Evolutionary conservation across 2,888 invertebrate genomes (phyloP), one percentile per base, ranked within the genome.

Genomic region (Carpatolechia fugitivella): DNA sequence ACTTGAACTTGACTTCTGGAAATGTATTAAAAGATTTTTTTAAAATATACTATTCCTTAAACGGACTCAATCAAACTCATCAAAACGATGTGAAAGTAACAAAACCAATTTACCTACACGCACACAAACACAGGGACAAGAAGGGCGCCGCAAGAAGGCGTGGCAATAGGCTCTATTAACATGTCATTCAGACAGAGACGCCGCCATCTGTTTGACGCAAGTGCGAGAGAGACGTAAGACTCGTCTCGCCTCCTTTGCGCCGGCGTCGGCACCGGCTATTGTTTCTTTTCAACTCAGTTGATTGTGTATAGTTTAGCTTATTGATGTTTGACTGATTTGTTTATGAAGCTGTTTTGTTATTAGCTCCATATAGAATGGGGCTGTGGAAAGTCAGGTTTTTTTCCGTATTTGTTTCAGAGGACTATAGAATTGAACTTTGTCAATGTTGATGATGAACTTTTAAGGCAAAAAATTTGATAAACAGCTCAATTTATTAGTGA

Each of bases 181-280:
- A 77, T 82, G 83, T 83, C 83, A 83, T 66, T 78, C 60, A 61
- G 70, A 77, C 51, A 62, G 72, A 70, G 80, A 74, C 59, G 64
- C 64, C 61, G 58, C 60, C 61, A 73, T 70, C 67, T 61, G 63
- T 61, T 64, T 62, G 59, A 60, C 58, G 58, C 46, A 52, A 49
- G 67, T 64, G 55, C 60, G 69, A 72, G 59, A 58, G 63, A 58
- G 72, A 76, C 57, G 62, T 0, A 41, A 18, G 66, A 67, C 56
- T 58, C 56, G 65, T 61, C 59, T 63, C 60, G 63, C 70, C 74
- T 76, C 68, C 74, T 71, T 74, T 73, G 78, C 75, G 75, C 74
- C 57, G 56, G 74, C 67, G 71, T 64, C 69, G 66, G 44, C 44
- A 44, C 1, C 64, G 60, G 56, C 73, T 73, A 78, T 82, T 82